Evolutionary conservation across 2,797 vertebrate genomes (phyloP).

Genomic region (Epinephelus malabaricus): DNA sequence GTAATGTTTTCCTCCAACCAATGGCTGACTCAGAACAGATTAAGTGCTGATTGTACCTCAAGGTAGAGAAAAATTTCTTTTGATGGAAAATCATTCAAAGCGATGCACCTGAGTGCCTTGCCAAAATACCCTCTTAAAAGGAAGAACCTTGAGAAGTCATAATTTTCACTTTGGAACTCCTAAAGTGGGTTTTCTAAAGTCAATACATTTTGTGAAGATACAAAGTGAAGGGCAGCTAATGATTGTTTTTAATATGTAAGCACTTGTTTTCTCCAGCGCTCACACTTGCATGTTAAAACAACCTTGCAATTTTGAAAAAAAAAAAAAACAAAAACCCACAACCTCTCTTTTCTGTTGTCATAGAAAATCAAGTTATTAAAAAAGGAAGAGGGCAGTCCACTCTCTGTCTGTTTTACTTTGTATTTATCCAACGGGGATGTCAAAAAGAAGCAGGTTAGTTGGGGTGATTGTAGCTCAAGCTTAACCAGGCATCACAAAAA

Average conservation of each 20-base stretch:
- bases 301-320: slow-evolving; percentile 45
- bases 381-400: slow-evolving; percentile 15
- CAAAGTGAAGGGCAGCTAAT: slow-evolving; percentile 65
- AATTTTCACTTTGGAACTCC: slow-evolving; percentile 62
- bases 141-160: slow-evolving; percentile 76
- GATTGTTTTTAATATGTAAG: slow-evolving; percentile 60
- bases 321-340: background rate
- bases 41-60: slow-evolving; percentile 68
- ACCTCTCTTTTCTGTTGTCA: slow-evolving; percentile 18
- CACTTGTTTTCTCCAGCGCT: slow-evolving; percentile 44
- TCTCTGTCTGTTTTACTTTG: slow-evolving; percentile 8
- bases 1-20: slow-evolving; percentile 51
- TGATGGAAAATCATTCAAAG: slow-evolving; percentile 74
- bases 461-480: slow-evolving; percentile 7
- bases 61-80: slow-evolving; percentile 64
- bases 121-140: slow-evolving; percentile 66
- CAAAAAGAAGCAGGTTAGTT: slow-evolving; percentile 23
- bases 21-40: slow-evolving; percentile 59
- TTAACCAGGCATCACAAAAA: slow-evolving; percentile 40
- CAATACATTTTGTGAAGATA: slow-evolving; percentile 50
- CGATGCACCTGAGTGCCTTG: slow-evolving; percentile 56
- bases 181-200: slow-evolving; percentile 48
- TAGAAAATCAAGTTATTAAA: slow-evolving; percentile 15
- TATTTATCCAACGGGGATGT: slow-evolving; percentile 17
- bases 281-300: slow-evolving; percentile 48